Conservation (phyloP, 2,888 invertebrate species). For the Trachelus troglodyta region DNA sequence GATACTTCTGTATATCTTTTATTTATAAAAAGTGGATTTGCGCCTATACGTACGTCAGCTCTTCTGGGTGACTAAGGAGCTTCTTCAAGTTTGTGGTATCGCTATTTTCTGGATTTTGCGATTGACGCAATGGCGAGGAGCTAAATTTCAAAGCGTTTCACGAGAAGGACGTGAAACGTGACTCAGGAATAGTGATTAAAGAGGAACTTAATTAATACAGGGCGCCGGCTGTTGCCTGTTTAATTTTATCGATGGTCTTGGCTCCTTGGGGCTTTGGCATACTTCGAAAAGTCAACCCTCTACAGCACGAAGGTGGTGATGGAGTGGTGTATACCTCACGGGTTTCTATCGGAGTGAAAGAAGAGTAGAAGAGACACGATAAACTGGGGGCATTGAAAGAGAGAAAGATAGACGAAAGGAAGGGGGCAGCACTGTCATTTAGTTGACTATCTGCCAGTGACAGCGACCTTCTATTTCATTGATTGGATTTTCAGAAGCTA, state of each 20-base stretch:
- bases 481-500: slow-evolving; percentile 49
- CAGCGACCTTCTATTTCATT: slow-evolving; percentile 47
- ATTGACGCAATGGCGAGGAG: background rate
- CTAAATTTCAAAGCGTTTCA: background rate
- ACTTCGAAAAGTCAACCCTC: background rate
- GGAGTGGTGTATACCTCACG: background rate
- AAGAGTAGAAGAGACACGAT: background rate
- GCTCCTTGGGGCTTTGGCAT: background rate
- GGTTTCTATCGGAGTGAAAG: background rate
- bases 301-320: background rate
- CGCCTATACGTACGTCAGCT: background rate
- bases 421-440: slow-evolving; percentile 34
- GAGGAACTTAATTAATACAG: background rate
- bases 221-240: background rate
- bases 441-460: slow-evolving; percentile 50
- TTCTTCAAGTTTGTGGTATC: background rate
- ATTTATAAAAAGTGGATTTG: background rate
- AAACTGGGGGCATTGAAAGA: background rate
- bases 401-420: slow-evolving; percentile 7
- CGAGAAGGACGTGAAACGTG: background rate
- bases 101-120: background rate
- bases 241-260: background rate
- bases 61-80: background rate
- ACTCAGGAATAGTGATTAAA: background rate
- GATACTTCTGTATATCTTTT: background rate